Conservation (phyloP, 1,140 invertebrate species). For the Philaenus spumarius region DNA sequence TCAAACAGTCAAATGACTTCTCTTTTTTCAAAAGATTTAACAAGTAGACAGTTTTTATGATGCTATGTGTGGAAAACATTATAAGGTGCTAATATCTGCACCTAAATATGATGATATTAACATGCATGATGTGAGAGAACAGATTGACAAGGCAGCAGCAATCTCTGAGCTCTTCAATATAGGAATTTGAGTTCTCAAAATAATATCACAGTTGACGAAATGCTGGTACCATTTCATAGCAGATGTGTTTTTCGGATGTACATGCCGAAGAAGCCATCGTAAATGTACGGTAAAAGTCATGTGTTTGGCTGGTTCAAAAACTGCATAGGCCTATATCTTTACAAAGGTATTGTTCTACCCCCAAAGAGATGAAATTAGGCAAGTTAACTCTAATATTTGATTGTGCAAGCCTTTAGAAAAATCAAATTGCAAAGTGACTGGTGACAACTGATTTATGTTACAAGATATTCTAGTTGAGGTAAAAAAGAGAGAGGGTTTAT, state of each 20-base stretch:
- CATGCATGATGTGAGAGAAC: too few species aligned
- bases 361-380: constrained; percentile 17
- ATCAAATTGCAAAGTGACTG: constrained; percentile 34
- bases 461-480: constrained; percentile 34
- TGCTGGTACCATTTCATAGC: too few species aligned
- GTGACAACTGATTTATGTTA: constrained; percentile 40
- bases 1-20: too few species aligned
- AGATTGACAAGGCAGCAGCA: too few species aligned
- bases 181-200: too few species aligned
- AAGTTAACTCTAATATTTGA: constrained; percentile 30
- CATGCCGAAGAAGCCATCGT: constrained; percentile 42
- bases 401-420: constrained; percentile 31
- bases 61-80: too few species aligned
- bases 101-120: too few species aligned
- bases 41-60: too few species aligned
- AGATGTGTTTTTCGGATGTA: constrained; percentile 40
- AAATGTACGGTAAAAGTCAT: constrained; percentile 36
- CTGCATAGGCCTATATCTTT: constrained; percentile 30
- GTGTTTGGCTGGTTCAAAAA: constrained; percentile 16
- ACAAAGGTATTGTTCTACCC: constrained; percentile 31
- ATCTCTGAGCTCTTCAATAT: too few species aligned
- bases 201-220: too few species aligned
- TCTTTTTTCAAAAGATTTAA: too few species aligned
- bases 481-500: constrained; percentile 29
- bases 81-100: too few species aligned